Base-by-base conservation (phyloP, 2,797 vertebrate species). In the Galaxias olidus region DNA sequence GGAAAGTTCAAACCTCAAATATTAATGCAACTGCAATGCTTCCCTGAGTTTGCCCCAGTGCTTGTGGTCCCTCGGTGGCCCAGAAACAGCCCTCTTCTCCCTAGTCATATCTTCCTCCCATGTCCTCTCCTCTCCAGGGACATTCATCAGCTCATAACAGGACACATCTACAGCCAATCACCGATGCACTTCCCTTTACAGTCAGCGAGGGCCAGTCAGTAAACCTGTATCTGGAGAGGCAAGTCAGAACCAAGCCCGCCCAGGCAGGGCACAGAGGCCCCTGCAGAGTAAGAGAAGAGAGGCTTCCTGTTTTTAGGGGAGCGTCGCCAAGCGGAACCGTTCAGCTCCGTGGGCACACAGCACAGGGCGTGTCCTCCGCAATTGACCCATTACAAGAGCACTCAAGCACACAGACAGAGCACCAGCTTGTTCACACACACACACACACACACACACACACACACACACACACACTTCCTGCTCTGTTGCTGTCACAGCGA, bases 141-240 rank as follows among this genome's bases (percentile, higher is more conserved):
- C 64, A 58, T 59, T 71, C 71, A 79, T 85, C 78, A 81, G 57
- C 69, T 61, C 53, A 52, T 65, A 63, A 77, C 71, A 69, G 59
- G 56, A 74, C 77, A 72, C 65, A 78, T 79, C 81, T 72, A 71
- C 57, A 72, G 69, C 63, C 65, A 68, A 80, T 86, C 78, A 64
- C 78, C 63, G 66, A 76, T 77, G 68, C 48, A 48, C 66, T 74
- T 76, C 66, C 72, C 74, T 81, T 83, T 69, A 61, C 71, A 54
- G 65, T 74, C 61, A 69, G 66, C 59, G 51, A 72, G 59, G 72
- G 64, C 12, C 48, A 4, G 41, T 50, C 50, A 65, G 69, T 42
- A 62, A 71, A 63, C 66, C 18, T 49, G 52, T 11, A 48, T 45
- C 49, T 18, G 63, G 66, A 71, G 9, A 5, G 49, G 13, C 45